Evolutionary conservation across 2,797 vertebrate genomes (phyloP).

Genomic region (Zenarchopterus dispar): DNA sequence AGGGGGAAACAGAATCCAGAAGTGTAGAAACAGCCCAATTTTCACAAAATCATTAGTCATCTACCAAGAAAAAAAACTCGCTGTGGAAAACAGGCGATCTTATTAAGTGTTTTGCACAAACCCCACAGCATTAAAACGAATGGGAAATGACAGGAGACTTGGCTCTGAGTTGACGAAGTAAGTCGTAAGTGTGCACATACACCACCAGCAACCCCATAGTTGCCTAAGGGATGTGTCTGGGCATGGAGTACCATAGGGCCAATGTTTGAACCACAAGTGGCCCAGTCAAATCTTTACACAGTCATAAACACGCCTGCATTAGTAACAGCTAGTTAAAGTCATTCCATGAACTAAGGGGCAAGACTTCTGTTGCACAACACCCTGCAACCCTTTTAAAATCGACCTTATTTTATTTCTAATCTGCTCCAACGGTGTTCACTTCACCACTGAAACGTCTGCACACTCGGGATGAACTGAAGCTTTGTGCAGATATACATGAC

Average conservation of each 20-base stretch:
- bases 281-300: constrained; percentile 64
- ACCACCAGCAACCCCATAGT: constrained; percentile 26
- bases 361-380: constrained; percentile 23
- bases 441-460: neutral
- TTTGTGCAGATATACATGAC: neutral
- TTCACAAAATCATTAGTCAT: constrained; percentile 54
- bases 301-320: constrained; percentile 66
- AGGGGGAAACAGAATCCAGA: constrained; percentile 38
- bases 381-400: constrained; percentile 17
- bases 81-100: constrained; percentile 44
- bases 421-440: constrained; percentile 2
- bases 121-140: constrained; percentile 52
- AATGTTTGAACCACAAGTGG: constrained; percentile 64
- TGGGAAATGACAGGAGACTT: constrained; percentile 41
- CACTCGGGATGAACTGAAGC: neutral
- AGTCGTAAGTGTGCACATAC: constrained; percentile 16
- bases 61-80: constrained; percentile 26
- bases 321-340: constrained; percentile 66
- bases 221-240: constrained; percentile 60
- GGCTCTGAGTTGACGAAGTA: constrained; percentile 25
- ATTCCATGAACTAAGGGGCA: constrained; percentile 39
- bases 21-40: constrained; percentile 39
- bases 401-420: constrained; percentile 27
- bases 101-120: constrained; percentile 39
- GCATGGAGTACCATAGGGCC: constrained; percentile 48